These are phyloP conservation scores for Betta splendens DNA, from an alignment of 2,797 vertebrate genomes.

Conservation along the genomic window DNA sequence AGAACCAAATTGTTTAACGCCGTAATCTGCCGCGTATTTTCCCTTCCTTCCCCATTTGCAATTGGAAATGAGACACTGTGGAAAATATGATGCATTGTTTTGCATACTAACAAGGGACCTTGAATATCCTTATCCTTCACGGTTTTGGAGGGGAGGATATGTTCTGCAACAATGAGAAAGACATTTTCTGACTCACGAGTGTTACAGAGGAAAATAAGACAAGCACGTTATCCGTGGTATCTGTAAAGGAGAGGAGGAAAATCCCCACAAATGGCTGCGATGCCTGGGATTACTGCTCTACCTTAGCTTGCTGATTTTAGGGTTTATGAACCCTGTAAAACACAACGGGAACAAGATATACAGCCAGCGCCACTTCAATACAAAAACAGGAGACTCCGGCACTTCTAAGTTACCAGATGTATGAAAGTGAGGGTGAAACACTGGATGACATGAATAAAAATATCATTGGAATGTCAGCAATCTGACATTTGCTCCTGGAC, in stretches of 20 bases:
- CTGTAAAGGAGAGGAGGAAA: constrained; percentile 35
- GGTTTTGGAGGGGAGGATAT: constrained; percentile 36
- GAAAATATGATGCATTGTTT: constrained; percentile 71
- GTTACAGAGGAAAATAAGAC: constrained; percentile 36
- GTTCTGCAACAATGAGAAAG: constrained; percentile 50
- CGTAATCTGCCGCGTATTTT: constrained; percentile 76
- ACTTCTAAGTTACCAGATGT: constrained; percentile 39
- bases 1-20: constrained; percentile 80
- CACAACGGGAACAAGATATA: constrained; percentile 47
- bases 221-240: constrained; percentile 41
- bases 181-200: constrained; percentile 52
- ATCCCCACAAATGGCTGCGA: constrained; percentile 28
- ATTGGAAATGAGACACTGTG: constrained; percentile 66
- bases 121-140: constrained; percentile 67
- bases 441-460: constrained; percentile 45
- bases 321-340: constrained; percentile 42
- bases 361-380: constrained; percentile 34
- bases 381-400: constrained; percentile 45
- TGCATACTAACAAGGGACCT: constrained; percentile 75
- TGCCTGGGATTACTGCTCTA: constrained; percentile 41
- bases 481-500: constrained; percentile 46
- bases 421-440: constrained; percentile 35
- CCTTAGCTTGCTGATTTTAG: constrained; percentile 45
- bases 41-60: constrained; percentile 54
- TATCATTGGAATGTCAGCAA: constrained; percentile 32